Percentiles rank a stretch among this genome's conserved stretches.
Evolutionary conservation across 2,797 vertebrate species (phyloP).

Genomic region (Huso huso): DNA sequence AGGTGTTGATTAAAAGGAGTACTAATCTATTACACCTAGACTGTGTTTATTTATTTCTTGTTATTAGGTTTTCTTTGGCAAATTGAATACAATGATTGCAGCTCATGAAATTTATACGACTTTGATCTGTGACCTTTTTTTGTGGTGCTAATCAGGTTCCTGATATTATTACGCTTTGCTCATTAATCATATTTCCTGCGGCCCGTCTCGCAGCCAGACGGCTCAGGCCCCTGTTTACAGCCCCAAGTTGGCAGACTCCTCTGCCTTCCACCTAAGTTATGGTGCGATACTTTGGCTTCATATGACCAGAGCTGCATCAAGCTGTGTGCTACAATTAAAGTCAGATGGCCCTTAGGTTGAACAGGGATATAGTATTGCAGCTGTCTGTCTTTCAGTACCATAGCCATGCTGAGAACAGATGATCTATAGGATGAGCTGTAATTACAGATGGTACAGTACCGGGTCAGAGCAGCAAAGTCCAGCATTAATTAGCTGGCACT

Average conservation of each 20-base stretch:
- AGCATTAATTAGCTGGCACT: conserved; percentile 55
- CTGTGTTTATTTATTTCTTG: conserved; percentile 8
- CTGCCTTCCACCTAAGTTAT: conserved; percentile 66
- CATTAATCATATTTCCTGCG: conserved; percentile 92
- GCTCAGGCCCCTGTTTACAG: conserved; percentile 54
- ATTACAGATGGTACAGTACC: conserved; percentile 59
- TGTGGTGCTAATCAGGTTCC: conserved; percentile 87
- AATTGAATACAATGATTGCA: conserved; percentile 49
- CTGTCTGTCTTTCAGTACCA: conserved; percentile 63
- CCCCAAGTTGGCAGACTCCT: conserved; percentile 61
- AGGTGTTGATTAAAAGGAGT: too few relatives aligned
- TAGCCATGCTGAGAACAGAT: conserved; percentile 53
- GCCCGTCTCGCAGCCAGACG: conserved; percentile 68
- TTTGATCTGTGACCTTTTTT: conserved; percentile 84
- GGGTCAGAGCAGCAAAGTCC: conserved; percentile 47
- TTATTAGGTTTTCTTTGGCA: conserved; percentile 18
- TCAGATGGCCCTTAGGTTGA: conserved; percentile 74
- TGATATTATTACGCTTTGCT: conserved; percentile 84
- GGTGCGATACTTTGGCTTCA: conserved; percentile 59
- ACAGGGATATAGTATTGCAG: conserved; percentile 62
- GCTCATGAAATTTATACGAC: conserved; percentile 61
- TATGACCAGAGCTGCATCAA: conserved; percentile 63
- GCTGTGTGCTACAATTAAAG: conserved; percentile 71
- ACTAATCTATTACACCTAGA: neutral
- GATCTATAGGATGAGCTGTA: conserved; percentile 57